Evolutionary conservation across 1,140 invertebrate species (phyloP).

Genomic region (Idris sp.): DNA sequence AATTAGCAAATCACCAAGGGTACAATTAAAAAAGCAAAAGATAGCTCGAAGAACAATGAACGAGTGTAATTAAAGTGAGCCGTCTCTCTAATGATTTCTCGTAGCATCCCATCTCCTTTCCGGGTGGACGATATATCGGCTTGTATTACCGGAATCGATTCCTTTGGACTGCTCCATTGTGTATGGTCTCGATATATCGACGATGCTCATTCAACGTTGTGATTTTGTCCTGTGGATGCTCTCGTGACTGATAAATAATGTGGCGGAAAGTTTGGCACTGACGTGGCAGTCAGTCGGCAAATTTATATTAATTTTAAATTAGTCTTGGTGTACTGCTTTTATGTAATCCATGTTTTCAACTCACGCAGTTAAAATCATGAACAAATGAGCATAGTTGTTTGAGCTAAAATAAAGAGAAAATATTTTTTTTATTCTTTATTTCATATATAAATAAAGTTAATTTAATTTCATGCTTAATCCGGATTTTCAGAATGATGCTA

Average conservation of each 20-base stretch:
- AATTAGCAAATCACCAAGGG: constrained; percentile 15
- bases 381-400: too few species aligned
- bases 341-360: too few species aligned
- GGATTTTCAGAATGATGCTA: too few species aligned
- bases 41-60: constrained; percentile 61
- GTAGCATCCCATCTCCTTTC: constrained; percentile 42
- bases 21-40: constrained; percentile 9
- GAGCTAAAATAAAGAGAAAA: too few species aligned
- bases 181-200: constrained; percentile 55
- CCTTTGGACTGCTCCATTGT: constrained; percentile 36
- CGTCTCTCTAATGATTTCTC: constrained; percentile 53
- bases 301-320: constrained; percentile 47
- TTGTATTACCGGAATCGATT: constrained; percentile 64
- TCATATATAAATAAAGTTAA: too few species aligned
- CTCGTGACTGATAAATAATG: constrained; percentile 42
- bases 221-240: constrained; percentile 41
- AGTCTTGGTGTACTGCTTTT: too few species aligned
- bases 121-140: constrained; percentile 43
- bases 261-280: constrained; percentile 26
- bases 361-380: too few species aligned
- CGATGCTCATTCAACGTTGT: constrained; percentile 55
- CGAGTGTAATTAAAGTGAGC: constrained; percentile 69
- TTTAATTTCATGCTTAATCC: too few species aligned
- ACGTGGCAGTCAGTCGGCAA: constrained; percentile 17
- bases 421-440: too few species aligned